Base-by-base conservation (phyloP, 2,797 vertebrate species). In the Ammospiza maritima region DNA sequence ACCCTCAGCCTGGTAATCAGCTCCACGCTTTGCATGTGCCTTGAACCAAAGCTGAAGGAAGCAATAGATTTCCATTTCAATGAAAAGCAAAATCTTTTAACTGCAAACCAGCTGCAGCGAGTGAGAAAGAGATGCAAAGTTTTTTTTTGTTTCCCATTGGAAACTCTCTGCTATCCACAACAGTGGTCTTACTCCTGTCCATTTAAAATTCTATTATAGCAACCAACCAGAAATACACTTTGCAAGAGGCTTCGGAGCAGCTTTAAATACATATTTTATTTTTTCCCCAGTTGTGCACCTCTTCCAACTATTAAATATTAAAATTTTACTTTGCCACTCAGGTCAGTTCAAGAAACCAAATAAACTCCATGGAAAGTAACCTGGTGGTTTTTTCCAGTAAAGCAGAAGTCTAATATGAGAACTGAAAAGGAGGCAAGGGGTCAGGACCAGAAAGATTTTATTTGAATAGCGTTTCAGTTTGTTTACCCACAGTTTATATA, bases 271-370 rank as follows among this genome's bases (percentile, higher is more conserved):
- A 75, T 93, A 62, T 95, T 93, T 96, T 85, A 85, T 83, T 91
- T 94, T 94, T 95, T 76, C 42, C 42, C 71, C 58, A 72, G 73
- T 93, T 89, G 75, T 93, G 53, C 67, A 93, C 57, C 48, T 97
- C 62, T 92, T 85, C 69, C 73, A 88, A 38, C 62, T 96, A 95
- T 96, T 93, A 97, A 97, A 97, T 94, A 95, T 96, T 97, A 96
- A 97, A 96, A 88, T 71, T 61, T 80, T 79, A 88, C 76, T 93
- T 81, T 92, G 80, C 80, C 70, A 79, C 82, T 76, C 88, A 89
- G 91, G 93, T 93, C 88, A 88, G 76, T 79, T 91, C 32, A 64
- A 94, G 57, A 75, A 93, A 96, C 36, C 44, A 61, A 92, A 86
- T 62, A 66, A 92, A 79, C 72, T 70, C 62, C 12, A 38, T 9